Evolutionary conservation across 2,888 invertebrate genomes (phyloP).

Genomic region (Azorinus chamasolen): DNA sequence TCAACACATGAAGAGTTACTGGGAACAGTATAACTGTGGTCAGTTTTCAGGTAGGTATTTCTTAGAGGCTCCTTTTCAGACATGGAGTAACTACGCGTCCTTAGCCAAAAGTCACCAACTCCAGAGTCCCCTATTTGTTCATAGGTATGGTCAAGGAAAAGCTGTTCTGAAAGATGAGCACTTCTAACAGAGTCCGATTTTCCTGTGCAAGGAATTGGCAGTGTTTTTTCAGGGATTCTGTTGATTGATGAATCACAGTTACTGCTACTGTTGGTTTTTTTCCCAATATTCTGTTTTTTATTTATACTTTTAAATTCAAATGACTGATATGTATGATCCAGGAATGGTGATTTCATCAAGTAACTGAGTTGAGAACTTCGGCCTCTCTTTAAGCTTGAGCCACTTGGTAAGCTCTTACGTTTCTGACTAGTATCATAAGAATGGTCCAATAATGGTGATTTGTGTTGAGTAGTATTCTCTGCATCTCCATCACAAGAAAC

Average conservation of each 20-base stretch:
- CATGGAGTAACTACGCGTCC: conserved; percentile 18
- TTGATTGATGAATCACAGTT: background rate
- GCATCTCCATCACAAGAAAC: no score
- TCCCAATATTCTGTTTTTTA: no score
- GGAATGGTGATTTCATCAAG: conserved; percentile 58
- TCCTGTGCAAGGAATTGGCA: background rate
- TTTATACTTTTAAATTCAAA: conserved; percentile 15
- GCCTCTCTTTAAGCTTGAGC: conserved; percentile 27
- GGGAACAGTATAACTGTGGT: conserved; percentile 46
- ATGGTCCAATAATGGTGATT: conserved; percentile 38
- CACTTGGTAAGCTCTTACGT: conserved; percentile 17
- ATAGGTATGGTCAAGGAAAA: conserved; percentile 45
- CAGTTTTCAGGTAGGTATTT: conserved; percentile 1
- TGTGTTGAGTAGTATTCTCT: conserved; percentile 3
- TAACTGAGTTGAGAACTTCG: conserved; percentile 37
- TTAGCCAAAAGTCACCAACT: conserved; percentile 13
- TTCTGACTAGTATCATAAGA: conserved; percentile 34
- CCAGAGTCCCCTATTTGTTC: conserved; percentile 27
- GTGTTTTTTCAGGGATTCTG: background rate
- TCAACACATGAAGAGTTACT: background rate
- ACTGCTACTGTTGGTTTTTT: background rate
- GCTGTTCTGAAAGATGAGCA: background rate
- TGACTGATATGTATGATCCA: conserved; percentile 60
- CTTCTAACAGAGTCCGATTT: background rate
- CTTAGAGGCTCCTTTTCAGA: background rate